Evolutionary conservation across 2,797 vertebrate species (phyloP).

Genomic region (Sebastes aleutianus): DNA sequence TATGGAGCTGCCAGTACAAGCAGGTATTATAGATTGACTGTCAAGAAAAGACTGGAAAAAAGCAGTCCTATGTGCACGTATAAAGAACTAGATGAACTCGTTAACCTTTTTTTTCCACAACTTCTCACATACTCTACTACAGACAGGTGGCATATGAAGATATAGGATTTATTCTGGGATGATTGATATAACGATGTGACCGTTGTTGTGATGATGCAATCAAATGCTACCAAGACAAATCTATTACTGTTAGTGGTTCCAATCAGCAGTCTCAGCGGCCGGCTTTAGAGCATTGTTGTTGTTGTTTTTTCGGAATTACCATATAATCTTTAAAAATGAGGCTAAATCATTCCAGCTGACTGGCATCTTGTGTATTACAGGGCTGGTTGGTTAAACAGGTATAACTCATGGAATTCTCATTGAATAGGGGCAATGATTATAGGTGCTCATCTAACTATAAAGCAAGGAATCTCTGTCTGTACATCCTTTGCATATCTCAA

Average conservation of each 20-base stretch:
- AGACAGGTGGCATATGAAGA: not conserved
- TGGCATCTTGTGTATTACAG: not conserved
- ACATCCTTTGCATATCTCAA: not conserved
- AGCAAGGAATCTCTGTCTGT: not conserved
- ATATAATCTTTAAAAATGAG: not conserved
- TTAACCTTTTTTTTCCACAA: not conserved
- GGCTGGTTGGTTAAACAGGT: not conserved
- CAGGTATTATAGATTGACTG: not conserved
- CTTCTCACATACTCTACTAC: not conserved
- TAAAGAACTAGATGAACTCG: not conserved
- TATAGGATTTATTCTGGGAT: not conserved
- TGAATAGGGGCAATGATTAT: not conserved
- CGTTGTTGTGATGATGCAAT: not conserved
- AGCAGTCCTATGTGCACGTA: not conserved
- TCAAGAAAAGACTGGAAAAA: not conserved
- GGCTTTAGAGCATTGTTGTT: not conserved
- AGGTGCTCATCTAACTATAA: not conserved
- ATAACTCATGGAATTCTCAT: not conserved
- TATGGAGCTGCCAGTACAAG: not conserved
- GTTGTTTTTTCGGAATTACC: not conserved
- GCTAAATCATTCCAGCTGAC: not conserved
- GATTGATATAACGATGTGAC: not conserved
- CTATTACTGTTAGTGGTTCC: not conserved
- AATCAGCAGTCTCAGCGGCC: not conserved
- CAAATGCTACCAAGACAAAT: not conserved